A percentile compares a stretch with the other conserved stretches of the same genome.
phyloP scores from a whole-genome alignment of 2,888 invertebrate species.

The Eristalinus aeneus region DNA sequence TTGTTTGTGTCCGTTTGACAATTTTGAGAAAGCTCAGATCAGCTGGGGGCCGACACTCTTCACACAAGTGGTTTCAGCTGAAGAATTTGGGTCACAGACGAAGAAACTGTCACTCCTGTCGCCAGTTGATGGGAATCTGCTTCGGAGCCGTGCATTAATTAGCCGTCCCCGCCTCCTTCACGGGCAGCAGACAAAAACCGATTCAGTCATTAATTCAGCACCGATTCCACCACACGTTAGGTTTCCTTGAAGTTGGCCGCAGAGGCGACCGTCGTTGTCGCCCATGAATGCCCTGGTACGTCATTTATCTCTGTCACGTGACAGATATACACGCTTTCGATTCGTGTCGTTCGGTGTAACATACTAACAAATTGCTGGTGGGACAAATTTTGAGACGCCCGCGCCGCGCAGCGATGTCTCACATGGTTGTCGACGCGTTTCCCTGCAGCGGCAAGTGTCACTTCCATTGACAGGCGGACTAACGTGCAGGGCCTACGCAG shows the following conservation, averaged over 20 bases:
- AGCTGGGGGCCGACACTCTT: background rate
- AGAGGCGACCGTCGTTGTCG: background rate
- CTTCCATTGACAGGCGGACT: background rate
- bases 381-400: conserved; percentile 27
- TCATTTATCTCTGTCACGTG: conserved; percentile 61
- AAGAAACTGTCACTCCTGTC: background rate
- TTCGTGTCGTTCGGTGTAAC: conserved; percentile 13
- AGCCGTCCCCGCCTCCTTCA: background rate
- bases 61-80: background rate
- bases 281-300: conserved; percentile 48
- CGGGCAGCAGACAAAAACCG: background rate
- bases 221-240: background rate
- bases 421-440: background rate
- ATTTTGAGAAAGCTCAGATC: background rate
- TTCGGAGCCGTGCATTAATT: background rate
- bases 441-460: background rate
- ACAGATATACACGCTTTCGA: conserved; percentile 45
- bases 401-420: background rate
- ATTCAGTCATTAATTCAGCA: background rate
- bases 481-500: background rate
- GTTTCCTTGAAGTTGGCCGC: background rate
- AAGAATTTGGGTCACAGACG: background rate
- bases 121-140: background rate
- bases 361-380: conserved; percentile 49
- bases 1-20: background rate